Percentiles rank a stretch among this genome's conserved stretches.
phyloP scores from a whole-genome alignment of 1,140 invertebrate genomes.

The Argopecten irradians region DNA sequence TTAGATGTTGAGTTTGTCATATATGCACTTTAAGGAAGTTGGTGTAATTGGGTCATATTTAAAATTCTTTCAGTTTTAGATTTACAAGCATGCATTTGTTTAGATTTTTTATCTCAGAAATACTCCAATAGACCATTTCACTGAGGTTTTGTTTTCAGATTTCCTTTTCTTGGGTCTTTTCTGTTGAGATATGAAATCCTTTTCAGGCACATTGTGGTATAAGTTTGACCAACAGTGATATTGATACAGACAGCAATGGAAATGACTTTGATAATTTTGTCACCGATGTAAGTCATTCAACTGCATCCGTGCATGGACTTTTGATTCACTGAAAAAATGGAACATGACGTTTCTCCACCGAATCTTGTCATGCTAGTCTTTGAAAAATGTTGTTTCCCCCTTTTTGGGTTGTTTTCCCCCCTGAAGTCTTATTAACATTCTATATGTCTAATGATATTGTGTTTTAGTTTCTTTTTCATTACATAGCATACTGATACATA shows the following conservation, averaged over 20 bases:
- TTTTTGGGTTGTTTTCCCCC: background rate
- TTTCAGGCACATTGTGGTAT: slow-evolving; percentile 9
- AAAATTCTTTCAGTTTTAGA: too few species aligned
- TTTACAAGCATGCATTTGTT: slow-evolving; percentile 21
- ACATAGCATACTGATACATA: background rate
- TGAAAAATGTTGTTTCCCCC: background rate
- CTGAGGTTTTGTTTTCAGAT: background rate
- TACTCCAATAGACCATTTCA: background rate
- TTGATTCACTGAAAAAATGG: background rate
- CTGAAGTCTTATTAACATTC: background rate
- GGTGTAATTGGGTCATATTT: too few species aligned
- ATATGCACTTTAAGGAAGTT: too few species aligned
- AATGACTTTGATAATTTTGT: background rate
- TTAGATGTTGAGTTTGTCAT: too few species aligned
- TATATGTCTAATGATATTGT: background rate
- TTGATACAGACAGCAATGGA: background rate
- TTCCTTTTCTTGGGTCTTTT: background rate
- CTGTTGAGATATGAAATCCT: background rate
- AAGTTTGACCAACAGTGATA: slow-evolving; percentile 14
- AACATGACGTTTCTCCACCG: background rate
- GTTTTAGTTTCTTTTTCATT: background rate
- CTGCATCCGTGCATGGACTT: slow-evolving; percentile 6
- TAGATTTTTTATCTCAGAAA: background rate
- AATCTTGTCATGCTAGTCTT: background rate
- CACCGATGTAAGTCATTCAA: background rate